Conservation (phyloP, 2,113 vertebrate genomes). For the Felis catus region F.catus_Fca126_mat1.0 CM031420.1:24499501-24500000, state of each 20-base stretch:
- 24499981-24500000: accelerated
- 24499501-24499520: neutral
- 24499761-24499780: neutral
- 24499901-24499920: neutral
- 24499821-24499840: neutral
- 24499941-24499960: neutral
- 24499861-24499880: neutral
- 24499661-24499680: neutral
- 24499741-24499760: neutral
- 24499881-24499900: neutral
- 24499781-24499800: neutral
- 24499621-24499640: neutral
- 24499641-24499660: neutral
- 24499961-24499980: neutral
- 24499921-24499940: neutral
- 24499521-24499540: neutral
- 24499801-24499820: neutral
- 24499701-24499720: neutral
- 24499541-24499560: neutral
- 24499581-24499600: neutral
- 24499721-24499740: neutral
- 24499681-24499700: neutral
- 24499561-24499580: neutral
- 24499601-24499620: neutral
- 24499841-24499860: neutral